Conservation (phyloP, 2,797 vertebrate genomes). For the Netta rufina region DNA sequence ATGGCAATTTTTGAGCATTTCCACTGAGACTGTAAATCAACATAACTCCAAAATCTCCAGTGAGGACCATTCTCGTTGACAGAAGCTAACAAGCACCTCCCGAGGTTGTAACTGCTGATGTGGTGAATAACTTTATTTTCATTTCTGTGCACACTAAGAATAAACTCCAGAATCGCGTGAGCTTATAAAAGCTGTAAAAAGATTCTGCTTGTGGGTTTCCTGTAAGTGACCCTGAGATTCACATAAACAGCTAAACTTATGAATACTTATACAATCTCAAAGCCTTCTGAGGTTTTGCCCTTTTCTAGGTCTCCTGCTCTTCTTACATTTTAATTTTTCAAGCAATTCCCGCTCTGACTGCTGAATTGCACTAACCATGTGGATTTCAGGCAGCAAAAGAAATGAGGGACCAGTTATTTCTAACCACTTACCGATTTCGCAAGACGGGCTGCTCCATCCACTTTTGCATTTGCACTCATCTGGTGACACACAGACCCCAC, state of each 20-base stretch:
- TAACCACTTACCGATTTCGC: constrained; percentile 78
- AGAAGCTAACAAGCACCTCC: not conserved
- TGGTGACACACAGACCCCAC: constrained; percentile 81
- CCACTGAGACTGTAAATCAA: not conserved
- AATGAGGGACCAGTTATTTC: not conserved
- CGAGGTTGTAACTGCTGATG: not conserved
- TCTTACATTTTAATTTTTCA: not conserved
- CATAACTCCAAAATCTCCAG: not conserved
- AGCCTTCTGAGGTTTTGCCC: not conserved
- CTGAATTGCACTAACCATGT: rapidly evolving
- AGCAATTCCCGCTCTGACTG: rapidly evolving
- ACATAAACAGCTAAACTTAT: not conserved
- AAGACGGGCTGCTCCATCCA: constrained; percentile 83
- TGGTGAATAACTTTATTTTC: not conserved
- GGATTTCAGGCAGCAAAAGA: not conserved
- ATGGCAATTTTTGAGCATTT: not conserved
- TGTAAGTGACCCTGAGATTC: not conserved
- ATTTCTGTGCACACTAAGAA: not conserved
- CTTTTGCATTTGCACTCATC: constrained; percentile 80
- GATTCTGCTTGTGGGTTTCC: not conserved
- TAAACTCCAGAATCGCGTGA: not conserved
- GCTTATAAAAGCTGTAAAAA: not conserved
- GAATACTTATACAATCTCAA: not conserved
- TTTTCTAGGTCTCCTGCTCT: not conserved
- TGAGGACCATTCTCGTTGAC: not conserved